Percentiles rank a stretch among this genome's conserved stretches.
Evolutionary conservation across 2,888 invertebrate species (phyloP).

Genomic region (Xylota sylvarum): DNA sequence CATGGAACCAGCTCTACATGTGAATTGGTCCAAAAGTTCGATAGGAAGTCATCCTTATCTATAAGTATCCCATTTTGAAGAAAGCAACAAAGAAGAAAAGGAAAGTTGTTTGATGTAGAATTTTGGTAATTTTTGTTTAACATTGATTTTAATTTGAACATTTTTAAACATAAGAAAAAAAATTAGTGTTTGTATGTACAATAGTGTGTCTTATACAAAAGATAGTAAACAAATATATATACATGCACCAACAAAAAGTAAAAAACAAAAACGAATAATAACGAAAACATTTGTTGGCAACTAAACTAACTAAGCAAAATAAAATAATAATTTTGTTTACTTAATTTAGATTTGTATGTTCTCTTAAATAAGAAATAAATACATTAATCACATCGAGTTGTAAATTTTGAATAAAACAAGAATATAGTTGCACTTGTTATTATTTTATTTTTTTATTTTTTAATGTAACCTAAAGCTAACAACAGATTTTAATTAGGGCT

Average conservation of each 20-base stretch:
- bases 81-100: constrained; percentile 59
- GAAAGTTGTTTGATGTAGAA: constrained; percentile 38
- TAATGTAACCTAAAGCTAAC: background rate
- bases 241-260: constrained; percentile 21
- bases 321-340: constrained; percentile 37
- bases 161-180: background rate
- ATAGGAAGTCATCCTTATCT: constrained; percentile 51
- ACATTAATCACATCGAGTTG: constrained; percentile 2
- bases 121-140: constrained; percentile 12
- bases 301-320: constrained; percentile 32
- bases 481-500: background rate
- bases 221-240: background rate
- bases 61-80: constrained; percentile 1
- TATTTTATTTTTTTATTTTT: constrained; percentile 38
- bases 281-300: constrained; percentile 60
- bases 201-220: background rate
- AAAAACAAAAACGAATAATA: background rate
- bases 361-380: background rate
- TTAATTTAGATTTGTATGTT: background rate
- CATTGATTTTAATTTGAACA: constrained; percentile 12
- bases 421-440: constrained; percentile 20
- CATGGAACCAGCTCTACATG: constrained; percentile 79
- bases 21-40: constrained; percentile 58
- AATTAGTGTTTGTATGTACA: constrained; percentile 17
- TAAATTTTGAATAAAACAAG: constrained; percentile 60